Percentiles rank a stretch among this genome's conserved stretches.
Evolutionary conservation across 1,140 invertebrate species (phyloP).

Genomic region (Belonocnema kinseyi): DNA sequence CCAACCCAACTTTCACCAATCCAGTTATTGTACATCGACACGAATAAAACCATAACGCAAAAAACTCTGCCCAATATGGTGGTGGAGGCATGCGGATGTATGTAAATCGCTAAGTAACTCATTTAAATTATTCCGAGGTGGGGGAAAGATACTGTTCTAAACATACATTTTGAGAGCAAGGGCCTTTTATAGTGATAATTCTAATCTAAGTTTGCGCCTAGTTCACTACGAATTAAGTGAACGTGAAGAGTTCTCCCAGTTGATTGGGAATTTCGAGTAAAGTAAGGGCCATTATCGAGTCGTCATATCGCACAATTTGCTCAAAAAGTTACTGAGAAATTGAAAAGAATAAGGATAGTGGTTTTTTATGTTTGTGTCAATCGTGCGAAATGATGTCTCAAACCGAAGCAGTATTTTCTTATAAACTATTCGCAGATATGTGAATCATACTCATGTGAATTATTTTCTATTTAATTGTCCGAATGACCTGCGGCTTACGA

Average conservation of each 20-base stretch:
- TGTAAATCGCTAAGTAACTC: slow-evolving; percentile 74
- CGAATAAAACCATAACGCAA: slow-evolving; percentile 83
- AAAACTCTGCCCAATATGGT: slow-evolving; percentile 89
- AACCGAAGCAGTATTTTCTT: slow-evolving; percentile 45
- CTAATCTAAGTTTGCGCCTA: neutral
- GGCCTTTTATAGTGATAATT: no score
- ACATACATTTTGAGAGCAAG: no score
- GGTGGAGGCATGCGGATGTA: slow-evolving; percentile 88
- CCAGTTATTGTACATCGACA: slow-evolving; percentile 84
- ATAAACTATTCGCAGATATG: slow-evolving; percentile 11
- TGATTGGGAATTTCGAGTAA: slow-evolving; percentile 14
- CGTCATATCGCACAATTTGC: slow-evolving; percentile 13
- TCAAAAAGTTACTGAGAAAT: neutral
- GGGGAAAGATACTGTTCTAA: no score
- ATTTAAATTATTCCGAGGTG: slow-evolving; percentile 11
- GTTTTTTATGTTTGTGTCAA: neutral
- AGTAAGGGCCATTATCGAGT: slow-evolving; percentile 5
- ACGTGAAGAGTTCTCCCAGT: slow-evolving; percentile 11
- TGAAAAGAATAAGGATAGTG: no score
- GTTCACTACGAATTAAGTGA: slow-evolving; percentile 20
- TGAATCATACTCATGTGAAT: slow-evolving; percentile 16
- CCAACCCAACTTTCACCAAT: slow-evolving; percentile 86
- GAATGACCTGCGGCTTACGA: slow-evolving; percentile 2
- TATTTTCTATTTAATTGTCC: slow-evolving; percentile 20
- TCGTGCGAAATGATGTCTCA: slow-evolving; percentile 30